Evolutionary conservation across 2,888 invertebrate genomes (phyloP).

Genomic region (Heliconius charithonia): DNA sequence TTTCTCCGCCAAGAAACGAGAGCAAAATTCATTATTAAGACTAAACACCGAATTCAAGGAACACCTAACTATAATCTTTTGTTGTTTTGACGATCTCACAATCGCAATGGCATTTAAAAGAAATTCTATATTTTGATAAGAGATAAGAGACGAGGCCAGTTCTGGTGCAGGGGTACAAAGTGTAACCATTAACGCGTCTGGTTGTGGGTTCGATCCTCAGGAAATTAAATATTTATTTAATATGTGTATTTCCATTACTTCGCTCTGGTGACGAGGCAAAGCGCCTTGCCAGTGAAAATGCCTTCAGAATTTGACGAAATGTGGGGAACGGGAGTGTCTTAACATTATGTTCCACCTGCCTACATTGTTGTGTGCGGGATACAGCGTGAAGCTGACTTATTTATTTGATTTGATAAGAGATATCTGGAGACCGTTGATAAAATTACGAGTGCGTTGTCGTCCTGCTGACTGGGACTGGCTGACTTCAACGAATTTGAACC

Average conservation of each 20-base stretch:
- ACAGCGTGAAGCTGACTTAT: no score
- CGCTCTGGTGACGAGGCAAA: no score
- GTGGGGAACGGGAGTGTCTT: no score
- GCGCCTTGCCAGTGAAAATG: no score
- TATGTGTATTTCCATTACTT: no score
- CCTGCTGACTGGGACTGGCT: slow-evolving; percentile 51
- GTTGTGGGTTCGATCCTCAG: no score
- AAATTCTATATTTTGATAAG: slow-evolving; percentile 50
- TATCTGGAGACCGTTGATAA: slow-evolving; percentile 66
- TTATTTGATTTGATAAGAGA: slow-evolving; percentile 55
- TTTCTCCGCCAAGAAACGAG: not conserved
- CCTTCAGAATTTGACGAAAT: no score
- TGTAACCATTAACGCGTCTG: no score
- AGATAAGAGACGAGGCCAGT: slow-evolving; percentile 59
- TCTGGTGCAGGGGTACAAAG: no score
- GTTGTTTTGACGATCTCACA: slow-evolving; percentile 35
- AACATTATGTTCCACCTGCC: no score
- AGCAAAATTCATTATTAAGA: not conserved
- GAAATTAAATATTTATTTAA: no score
- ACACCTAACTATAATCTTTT: not conserved
- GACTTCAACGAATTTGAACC: not conserved
- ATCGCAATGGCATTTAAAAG: slow-evolving; percentile 31
- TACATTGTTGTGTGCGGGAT: no score
- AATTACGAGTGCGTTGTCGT: slow-evolving; percentile 75
- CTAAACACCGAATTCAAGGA: not conserved